Base-by-base conservation (phyloP, 1,140 invertebrate species). In the Panagrolaimus sp. region DNA sequence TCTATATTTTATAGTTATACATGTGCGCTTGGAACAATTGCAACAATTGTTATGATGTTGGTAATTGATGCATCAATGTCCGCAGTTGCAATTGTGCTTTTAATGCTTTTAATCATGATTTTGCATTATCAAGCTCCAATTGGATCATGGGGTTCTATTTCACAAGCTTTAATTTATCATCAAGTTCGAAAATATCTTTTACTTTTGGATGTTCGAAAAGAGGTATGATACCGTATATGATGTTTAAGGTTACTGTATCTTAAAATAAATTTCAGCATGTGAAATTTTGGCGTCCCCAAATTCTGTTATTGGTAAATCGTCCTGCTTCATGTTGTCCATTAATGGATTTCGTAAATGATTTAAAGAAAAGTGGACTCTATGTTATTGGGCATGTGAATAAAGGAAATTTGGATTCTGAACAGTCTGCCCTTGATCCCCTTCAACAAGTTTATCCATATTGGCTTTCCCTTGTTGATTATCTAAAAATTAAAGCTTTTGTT, bases 231-330 rank as follows among this genome's bases (percentile, higher is more conserved):
- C n/a, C n/a, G n/a, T n/a, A n/a, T n/a, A n/a, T n/a, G n/a, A 47
- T n/a, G 14, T n/a, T 14, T 47, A 14, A 9, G 43, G 0, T 21
- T 58, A 43, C 28, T 64, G 2, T 26, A 0, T 14, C 28, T 12
- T 32, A 21, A 69, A 26, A 14, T 43, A 8, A 43, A 68, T n/a
- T 0, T 10, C 21, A 2, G 8, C 24, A 43, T 48, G 64, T 47
- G 44, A 98, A 98, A 85, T 98, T 94, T 84, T 99, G 96, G 96
- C 86, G 96, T 32, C 96, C 96, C 0, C 96, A 98, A 86, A 92
- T 99, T 84, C 84, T 99, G 10, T 84, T 98, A 1, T 87, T 99
- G 84, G 90, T 98, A 5, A 88, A 90, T 0, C 94, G 92, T 71
- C 94, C 95, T 1, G 86, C 94, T n/a, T 90, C 91, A 10, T 88